Conservation (phyloP, 2,113 vertebrate genomes). For the Leptocoma aspasia region DNA sequence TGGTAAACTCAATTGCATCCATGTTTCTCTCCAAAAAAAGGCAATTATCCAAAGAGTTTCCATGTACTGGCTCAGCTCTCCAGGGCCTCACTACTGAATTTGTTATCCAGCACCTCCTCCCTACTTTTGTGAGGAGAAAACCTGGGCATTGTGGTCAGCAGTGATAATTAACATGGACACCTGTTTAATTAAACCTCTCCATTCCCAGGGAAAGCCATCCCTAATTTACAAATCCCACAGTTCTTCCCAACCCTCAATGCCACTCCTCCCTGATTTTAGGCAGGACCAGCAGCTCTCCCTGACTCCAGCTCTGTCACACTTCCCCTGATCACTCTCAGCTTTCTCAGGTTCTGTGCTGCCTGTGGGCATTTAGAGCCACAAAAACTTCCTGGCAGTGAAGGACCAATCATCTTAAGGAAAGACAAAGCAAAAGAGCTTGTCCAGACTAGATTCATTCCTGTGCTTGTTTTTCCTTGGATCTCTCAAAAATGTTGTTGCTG, state of each 20-base stretch:
- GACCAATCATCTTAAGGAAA: background rate
- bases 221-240: background rate
- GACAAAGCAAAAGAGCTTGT: background rate
- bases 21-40: background rate
- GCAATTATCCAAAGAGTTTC: background rate
- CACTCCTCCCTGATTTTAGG: fast-evolving
- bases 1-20: background rate
- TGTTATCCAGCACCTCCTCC: background rate
- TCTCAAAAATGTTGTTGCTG: background rate
- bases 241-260: background rate
- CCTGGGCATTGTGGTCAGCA: background rate
- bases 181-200: background rate
- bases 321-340: background rate
- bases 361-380: background rate
- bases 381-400: background rate
- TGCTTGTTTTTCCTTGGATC: background rate
- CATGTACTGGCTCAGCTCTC: background rate
- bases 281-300: background rate
- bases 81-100: background rate
- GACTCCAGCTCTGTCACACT: background rate
- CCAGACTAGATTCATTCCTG: background rate
- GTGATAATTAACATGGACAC: background rate
- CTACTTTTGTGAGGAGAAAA: background rate
- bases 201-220: background rate
- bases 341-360: background rate